Evolutionary conservation across 1,140 invertebrate genomes (phyloP).

Genomic region (Trichoplusia ni): DNA sequence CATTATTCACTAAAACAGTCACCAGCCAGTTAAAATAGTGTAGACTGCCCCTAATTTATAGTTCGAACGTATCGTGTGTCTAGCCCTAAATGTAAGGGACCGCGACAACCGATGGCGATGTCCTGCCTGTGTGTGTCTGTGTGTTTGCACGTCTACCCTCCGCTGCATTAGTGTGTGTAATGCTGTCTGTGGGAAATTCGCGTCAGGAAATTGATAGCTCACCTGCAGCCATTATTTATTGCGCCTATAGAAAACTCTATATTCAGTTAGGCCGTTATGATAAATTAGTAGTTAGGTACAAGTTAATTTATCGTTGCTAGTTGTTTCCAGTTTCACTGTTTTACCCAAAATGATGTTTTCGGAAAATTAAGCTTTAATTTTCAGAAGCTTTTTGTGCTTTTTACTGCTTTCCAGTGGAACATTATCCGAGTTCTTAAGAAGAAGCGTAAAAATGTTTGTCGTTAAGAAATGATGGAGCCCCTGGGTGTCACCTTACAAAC

Average conservation of each 20-base stretch:
- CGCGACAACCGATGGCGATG: conserved; percentile 49
- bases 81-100: conserved; percentile 2
- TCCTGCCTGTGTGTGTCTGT: conserved; percentile 32
- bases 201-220: conserved; percentile 39
- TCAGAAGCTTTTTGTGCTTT: too few species aligned
- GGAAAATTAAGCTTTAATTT: too few species aligned
- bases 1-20: not conserved
- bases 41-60: not conserved
- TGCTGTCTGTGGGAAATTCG: conserved; percentile 31
- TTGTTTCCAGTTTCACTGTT: too few species aligned
- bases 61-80: not conserved
- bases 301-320: too few species aligned
- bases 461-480: too few species aligned
- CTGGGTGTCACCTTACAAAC: too few species aligned
- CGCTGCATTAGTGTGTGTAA: conserved; percentile 29
- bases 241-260: not conserved
- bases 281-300: too few species aligned
- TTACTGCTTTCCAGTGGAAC: too few species aligned
- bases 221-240: conserved; percentile 25
- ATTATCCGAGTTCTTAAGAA: too few species aligned
- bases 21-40: not conserved
- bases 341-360: too few species aligned
- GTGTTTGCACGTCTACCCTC: conserved; percentile 1
- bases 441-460: too few species aligned
- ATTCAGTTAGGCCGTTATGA: conserved; percentile 5